Evolutionary conservation across 2,113 vertebrate species (phyloP).

Genomic region (Catagonus wagneri): DNA sequence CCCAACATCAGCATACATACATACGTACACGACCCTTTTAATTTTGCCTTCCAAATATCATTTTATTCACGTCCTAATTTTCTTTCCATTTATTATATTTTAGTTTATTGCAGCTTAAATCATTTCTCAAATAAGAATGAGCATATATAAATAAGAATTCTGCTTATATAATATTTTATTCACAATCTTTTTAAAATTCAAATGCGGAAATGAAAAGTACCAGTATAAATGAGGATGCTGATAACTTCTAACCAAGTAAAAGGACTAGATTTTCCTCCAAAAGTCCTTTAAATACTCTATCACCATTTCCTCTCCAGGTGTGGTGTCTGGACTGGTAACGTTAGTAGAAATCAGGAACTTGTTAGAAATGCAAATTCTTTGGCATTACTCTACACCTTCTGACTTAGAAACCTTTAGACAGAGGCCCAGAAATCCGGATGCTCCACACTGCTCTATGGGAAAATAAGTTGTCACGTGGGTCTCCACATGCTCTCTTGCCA

Average conservation of each 20-base stretch:
- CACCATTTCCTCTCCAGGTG: background rate
- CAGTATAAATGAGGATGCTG: background rate
- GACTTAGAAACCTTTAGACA: background rate
- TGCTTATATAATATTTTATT: background rate
- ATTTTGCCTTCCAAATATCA: conserved; percentile 24
- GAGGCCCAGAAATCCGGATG: background rate
- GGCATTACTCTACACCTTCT: background rate
- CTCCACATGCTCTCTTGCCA: background rate
- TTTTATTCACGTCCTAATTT: conserved; percentile 20
- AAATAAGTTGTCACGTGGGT: background rate
- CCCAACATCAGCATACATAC: background rate
- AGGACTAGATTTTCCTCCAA: background rate
- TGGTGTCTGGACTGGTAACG: background rate
- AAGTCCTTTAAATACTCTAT: background rate
- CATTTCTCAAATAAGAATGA: background rate
- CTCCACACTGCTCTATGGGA: background rate
- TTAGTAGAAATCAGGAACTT: background rate
- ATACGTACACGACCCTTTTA: background rate
- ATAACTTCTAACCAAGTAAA: background rate
- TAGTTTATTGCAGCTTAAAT: conserved; percentile 3
- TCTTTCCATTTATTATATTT: background rate
- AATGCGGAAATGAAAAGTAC: background rate
- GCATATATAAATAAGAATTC: background rate
- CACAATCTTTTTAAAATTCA: background rate
- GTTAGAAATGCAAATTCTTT: background rate